Base-by-base conservation (phyloP, 2,113 vertebrate species). In the Mesembrinibis cayennensis region DNA sequence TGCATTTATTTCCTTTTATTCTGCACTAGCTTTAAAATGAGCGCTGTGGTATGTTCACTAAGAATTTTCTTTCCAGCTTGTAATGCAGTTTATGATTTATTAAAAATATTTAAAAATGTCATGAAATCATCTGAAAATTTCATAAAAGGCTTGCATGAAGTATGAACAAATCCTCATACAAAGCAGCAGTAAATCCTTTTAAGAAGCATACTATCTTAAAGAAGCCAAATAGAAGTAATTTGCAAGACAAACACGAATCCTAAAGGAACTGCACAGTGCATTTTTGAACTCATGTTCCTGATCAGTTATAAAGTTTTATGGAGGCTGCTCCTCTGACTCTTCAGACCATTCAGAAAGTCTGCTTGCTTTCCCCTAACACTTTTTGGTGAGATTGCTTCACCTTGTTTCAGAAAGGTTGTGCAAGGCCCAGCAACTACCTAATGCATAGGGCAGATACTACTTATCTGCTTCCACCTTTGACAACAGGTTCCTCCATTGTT, bases 401-500 rank as follows among this genome's bases (percentile, higher is more conserved):
- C 16, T 59, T 29, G 6, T 47, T 78, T 67, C 61, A 56, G n/a
- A 74, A 71, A 34, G 32, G 14, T 8, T 63, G 9, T 67, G 42
- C 17, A 62, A 92, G 94, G 6, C 25, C 34, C n/a, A 74, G 7
- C 21, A 44, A 58, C 29, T 17, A 29, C 29, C 19, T 52, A 15
- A 61, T 0, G 0, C 15, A 14, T 6, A n/a, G 36, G 11, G 4
- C 17, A 58, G 44, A 38, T 16, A 5, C 6, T 42, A 17, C 29
- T 79, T 56, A 25, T 65, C 44, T 50, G 18, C 40, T 92, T 17
- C 40, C 27, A 25, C 26, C 53, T 90, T 45, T 69, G 32, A 11
- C 23, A 70, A 21, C 13, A 70, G 13, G 3, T 19, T 56, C n/a
- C 8, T 42, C 38, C 25, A 62, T 53, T 56, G 26, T 63, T 58